Percentiles rank a stretch among this genome's conserved stretches.
Conservation (phyloP, 2,113 vertebrate genomes). For the Ochotona curzoniae region DNA sequence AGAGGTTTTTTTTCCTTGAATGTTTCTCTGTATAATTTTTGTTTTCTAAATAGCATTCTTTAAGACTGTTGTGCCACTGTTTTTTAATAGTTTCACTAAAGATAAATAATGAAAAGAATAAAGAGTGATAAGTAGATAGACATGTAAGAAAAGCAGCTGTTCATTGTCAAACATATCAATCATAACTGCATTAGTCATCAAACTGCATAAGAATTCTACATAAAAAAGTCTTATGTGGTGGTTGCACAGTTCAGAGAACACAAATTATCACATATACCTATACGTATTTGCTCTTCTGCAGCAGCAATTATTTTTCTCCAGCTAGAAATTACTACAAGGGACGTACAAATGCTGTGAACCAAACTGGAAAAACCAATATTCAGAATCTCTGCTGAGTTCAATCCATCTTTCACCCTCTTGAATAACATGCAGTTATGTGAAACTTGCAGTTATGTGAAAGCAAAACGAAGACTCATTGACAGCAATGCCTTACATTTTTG, state of each 20-base stretch:
- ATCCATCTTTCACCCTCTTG: background rate
- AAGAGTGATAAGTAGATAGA: background rate
- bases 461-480: background rate
- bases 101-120: background rate
- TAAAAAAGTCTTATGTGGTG: background rate
- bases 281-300: background rate
- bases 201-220: background rate
- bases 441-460: background rate
- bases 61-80: background rate
- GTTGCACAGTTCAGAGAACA: background rate
- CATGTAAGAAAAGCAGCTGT: background rate
- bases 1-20: background rate
- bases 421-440: background rate
- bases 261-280: background rate
- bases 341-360: conserved; percentile 32
- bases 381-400: conserved; percentile 48
- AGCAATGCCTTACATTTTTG: conserved; percentile 34
- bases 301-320: conserved; percentile 60
- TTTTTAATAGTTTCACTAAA: background rate
- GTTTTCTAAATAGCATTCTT: conserved; percentile 46
- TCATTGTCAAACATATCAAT: background rate
- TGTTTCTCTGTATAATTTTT: background rate
- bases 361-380: conserved; percentile 49
- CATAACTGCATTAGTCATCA: background rate
- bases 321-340: conserved; percentile 15